phyloP scores from a whole-genome alignment of 2,888 invertebrate genomes.

The Tenodera sinensis region DNA sequence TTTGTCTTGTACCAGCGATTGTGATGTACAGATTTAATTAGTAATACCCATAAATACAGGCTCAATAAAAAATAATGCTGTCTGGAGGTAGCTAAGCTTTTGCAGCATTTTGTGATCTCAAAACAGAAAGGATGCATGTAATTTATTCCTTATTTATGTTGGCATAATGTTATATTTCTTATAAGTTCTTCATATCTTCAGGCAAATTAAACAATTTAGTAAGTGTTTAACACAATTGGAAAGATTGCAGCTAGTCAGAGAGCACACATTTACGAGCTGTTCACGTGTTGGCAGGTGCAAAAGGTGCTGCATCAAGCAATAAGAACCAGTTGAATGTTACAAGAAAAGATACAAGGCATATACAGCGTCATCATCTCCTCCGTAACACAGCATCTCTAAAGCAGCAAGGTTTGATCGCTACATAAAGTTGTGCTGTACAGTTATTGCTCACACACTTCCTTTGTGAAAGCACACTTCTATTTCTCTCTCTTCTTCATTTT shows the following conservation, averaged over 20 bases:
- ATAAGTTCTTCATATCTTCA: not conserved
- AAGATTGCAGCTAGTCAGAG: not conserved
- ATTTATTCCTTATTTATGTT: not conserved
- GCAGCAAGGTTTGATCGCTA: not conserved
- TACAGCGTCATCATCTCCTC: not conserved
- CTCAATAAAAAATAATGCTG: too few species aligned
- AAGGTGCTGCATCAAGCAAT: not conserved
- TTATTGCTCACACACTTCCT: not conserved
- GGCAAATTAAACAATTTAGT: not conserved
- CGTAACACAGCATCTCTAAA: not conserved
- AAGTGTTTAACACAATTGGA: too few species aligned
- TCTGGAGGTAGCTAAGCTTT: too few species aligned
- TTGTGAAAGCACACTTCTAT: not conserved
- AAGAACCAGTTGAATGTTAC: not conserved
- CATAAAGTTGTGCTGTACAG: not conserved
- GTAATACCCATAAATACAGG: too few species aligned
- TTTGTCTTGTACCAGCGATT: too few species aligned
- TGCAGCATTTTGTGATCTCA: not conserved
- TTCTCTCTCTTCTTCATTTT: not conserved
- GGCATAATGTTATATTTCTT: not conserved
- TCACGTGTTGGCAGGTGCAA: not conserved
- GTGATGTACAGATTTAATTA: too few species aligned
- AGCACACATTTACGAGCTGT: not conserved
- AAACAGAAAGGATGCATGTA: not conserved
- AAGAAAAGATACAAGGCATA: not conserved